These are phyloP conservation scores for Candoia aspera DNA, from an alignment of 2,113 vertebrate genomes.

Conservation along the genomic window DNA sequence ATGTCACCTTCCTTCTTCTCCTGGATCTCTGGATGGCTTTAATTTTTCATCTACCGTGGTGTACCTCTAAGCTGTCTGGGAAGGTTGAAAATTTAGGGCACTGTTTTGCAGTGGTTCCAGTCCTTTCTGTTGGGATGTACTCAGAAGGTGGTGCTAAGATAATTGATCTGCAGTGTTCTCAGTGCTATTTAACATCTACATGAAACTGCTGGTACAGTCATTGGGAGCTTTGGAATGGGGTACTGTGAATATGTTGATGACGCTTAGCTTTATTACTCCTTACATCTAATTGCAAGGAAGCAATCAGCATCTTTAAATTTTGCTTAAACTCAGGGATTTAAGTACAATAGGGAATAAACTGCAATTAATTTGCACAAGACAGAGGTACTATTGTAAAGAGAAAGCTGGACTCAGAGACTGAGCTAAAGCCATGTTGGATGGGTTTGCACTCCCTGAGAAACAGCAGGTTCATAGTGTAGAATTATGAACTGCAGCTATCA, in stretches of 20 bases:
- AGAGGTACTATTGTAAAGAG: neutral
- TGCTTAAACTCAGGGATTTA: neutral
- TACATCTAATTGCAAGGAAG: neutral
- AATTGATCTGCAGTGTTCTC: neutral
- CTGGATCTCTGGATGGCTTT: neutral
- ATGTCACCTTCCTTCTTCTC: neutral
- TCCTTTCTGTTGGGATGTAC: neutral
- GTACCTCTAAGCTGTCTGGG: neutral
- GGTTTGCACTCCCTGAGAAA: neutral
- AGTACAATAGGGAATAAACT: neutral
- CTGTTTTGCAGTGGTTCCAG: neutral
- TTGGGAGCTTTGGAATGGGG: neutral
- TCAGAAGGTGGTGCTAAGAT: neutral
- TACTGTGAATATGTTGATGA: neutral
- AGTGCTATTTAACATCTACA: neutral
- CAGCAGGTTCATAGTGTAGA: neutral
- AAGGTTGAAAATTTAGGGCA: neutral
- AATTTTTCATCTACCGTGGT: neutral
- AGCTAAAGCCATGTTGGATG: neutral
- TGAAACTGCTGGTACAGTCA: neutral
- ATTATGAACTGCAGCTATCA: neutral
- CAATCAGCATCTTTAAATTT: neutral
- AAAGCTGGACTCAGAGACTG: neutral
- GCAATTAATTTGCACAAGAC: neutral
- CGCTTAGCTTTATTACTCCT: neutral